Conservation (phyloP, 2,888 invertebrate genomes). For the Leptinotarsa haldemani region DNA sequence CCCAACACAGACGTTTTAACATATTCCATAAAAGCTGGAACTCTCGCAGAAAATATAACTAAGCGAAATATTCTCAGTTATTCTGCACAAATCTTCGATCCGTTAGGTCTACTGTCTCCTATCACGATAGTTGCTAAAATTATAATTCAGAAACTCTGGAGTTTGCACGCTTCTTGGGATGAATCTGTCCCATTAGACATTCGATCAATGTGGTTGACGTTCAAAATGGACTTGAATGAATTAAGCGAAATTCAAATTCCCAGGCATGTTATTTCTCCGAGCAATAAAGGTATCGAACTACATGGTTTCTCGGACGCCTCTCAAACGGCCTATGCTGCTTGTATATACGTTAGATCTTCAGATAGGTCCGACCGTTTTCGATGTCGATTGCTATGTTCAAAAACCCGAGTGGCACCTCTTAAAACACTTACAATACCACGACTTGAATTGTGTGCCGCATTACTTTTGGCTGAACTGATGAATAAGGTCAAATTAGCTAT, state of each 20-base stretch:
- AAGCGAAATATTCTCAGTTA: no score
- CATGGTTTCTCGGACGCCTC: constrained; percentile 23
- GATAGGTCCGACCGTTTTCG: background rate
- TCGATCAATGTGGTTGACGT: background rate
- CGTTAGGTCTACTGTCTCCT: no score
- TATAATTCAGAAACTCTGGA: background rate
- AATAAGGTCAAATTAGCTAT: no score
- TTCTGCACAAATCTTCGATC: no score
- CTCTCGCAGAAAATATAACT: no score
- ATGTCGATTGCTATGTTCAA: background rate
- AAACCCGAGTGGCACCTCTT: constrained; percentile 28
- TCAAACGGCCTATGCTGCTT: constrained; percentile 22
- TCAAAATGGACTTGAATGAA: no score
- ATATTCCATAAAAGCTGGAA: no score
- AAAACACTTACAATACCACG: constrained; percentile 11
- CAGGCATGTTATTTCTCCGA: constrained; percentile 21
- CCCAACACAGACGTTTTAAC: no score
- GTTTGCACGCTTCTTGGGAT: constrained; percentile 21
- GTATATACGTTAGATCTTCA: constrained; percentile 12
- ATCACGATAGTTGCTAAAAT: background rate
- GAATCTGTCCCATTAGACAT: constrained; percentile 21
- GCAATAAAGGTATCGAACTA: constrained; percentile 7
- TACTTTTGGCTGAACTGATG: no score
- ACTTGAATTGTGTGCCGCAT: no score
- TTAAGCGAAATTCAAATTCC: no score